Evolutionary conservation across 2,113 vertebrate genomes (phyloP), one percentile per base, ranked within the genome.

Genomic region (Tauraco erythrolophus): DNA sequence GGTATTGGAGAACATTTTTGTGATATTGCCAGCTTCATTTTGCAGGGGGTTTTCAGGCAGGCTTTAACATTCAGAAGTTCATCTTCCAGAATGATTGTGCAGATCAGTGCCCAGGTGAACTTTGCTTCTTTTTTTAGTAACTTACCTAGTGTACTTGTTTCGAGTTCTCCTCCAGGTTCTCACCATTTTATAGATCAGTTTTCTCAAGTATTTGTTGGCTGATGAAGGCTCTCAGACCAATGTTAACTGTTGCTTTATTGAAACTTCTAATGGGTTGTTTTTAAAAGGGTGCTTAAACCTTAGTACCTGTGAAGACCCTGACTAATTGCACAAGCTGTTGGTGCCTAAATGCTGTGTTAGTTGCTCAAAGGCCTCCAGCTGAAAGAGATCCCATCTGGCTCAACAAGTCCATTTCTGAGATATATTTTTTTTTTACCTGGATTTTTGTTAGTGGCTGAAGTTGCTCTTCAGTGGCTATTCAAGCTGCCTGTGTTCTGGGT

Each of bases 361-460:
- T 48, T 66, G 35, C 75, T 45, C 9, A 2, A 23, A 75, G 16
- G 23, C 0, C 10, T 1, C 77, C 46, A 70, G 37, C 62, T 70
- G 65, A 45, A 83, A 69, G 18, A 54, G 15, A 27, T 9, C 23
- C 6, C 5, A 5, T 35, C 43, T 66, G 70, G 48, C 46, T 90
- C 54, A 0, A 0, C 0, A 28, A 35, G 11, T 46, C 30, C 3
- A 2, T 30, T 76, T 48, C 14, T 19, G 19, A 3, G 39, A 15
- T 3, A 7, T n/a, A 43, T 43, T 43, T 43, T 62, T 45, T 41
- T 25, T 16, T 45, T 76, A 35, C 53, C 21, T 56, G 37, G 82
- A 18, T 19, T 84, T 60, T 14, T 2, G 22, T 76, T 53, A 2
- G 6, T 33, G 56, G 14, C 15, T 86, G 1, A 66, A 61, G 17